phyloP scores from a whole-genome alignment of 2,113 vertebrate genomes.

The Proteles cristata region DNA sequence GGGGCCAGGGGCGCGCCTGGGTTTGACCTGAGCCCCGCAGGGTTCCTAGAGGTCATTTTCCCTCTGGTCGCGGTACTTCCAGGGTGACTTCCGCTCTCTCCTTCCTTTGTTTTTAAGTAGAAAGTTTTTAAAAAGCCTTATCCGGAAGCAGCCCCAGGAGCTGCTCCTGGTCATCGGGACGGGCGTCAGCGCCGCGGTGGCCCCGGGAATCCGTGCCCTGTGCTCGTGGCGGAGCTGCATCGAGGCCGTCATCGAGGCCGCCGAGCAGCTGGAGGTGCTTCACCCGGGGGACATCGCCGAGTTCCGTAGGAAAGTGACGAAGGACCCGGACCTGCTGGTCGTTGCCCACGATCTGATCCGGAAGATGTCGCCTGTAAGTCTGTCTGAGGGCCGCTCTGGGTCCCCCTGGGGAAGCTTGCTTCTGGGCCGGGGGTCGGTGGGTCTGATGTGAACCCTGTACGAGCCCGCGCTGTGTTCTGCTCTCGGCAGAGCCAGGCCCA shows the following conservation, averaged over 20 bases:
- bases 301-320: conserved; percentile 82
- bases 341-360: conserved; percentile 87
- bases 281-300: conserved; percentile 82
- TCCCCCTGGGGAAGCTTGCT: fast-evolving
- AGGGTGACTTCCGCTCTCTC: fast-evolving
- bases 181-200: conserved; percentile 84
- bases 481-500: background rate
- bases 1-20: fast-evolving
- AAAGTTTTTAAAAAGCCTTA: conserved; percentile 86
- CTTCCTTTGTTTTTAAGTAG: conserved; percentile 60
- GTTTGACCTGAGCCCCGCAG: fast-evolving
- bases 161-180: conserved; percentile 87
- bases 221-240: conserved; percentile 87
- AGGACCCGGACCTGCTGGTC: conserved; percentile 86
- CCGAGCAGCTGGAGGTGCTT: conserved; percentile 86
- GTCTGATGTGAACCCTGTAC: fast-evolving
- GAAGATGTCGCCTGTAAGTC: conserved; percentile 88
- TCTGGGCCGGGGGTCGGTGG: background rate
- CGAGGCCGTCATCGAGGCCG: conserved; percentile 83
- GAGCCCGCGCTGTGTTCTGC: fast-evolving
- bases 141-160: conserved; percentile 83
- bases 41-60: fast-evolving
- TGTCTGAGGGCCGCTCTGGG: fast-evolving
- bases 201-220: conserved; percentile 82
- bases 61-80: fast-evolving